Conservation (phyloP, 2,113 vertebrate species). For the rabbit (Oryctolagus cuniculus) region mOryCun1.1 NC_091434.1:112837001-112837500, state of each 20-base stretch:
- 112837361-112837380: background rate
- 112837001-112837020: background rate
- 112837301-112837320: background rate
- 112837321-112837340: background rate
- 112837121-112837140: background rate
- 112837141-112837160: background rate
- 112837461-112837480: constrained; percentile 23
- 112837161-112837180: background rate
- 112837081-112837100: background rate
- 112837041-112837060: background rate
- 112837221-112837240: background rate
- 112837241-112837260: background rate
- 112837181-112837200: background rate
- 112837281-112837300: background rate
- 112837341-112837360: background rate
- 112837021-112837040: background rate
- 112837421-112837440: background rate
- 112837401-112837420: background rate
- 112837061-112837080: background rate
- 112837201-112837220: background rate
- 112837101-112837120: background rate
- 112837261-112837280: background rate
- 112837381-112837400: background rate
- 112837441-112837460: background rate
- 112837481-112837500: background rate